Evolutionary conservation across 2,888 invertebrate species (phyloP), one percentile per base, ranked within the genome.

Genomic region (Cynaeus angustus): DNA sequence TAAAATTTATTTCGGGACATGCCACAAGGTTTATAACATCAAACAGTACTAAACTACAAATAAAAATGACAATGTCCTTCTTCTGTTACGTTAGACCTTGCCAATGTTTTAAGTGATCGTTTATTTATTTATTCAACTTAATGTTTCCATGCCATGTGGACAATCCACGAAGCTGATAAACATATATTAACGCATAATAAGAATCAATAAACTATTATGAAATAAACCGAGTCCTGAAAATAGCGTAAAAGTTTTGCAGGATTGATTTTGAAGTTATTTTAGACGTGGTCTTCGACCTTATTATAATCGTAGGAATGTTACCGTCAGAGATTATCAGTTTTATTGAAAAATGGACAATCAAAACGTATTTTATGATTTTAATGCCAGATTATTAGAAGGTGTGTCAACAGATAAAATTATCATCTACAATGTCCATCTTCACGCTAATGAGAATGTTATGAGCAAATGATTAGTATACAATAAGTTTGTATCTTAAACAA

Each of bases 101-200:
- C 28, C 28, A 28, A 6, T 33, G 33, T 33, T 33, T 33, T 37
- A 55, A 33, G 13, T 30, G 55, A 52, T 30, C 21, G 55, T 55
- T 55, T 55, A 38, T 55, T 55, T 55, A 38, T 55, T 55, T 55
- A 41, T 55, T 38, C 16, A 33, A 38, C 38, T 37, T 55, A 55
- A 41, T 55, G 55, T 55, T 53, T 53, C 33, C 33, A 33, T 33
- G 53, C 33, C 55, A 55, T 55, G 30, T 55, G 33, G 10, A 41
- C 41, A 41, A 13, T 2, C 14, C 21, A 55, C 33, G 33, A 55
- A 55, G 16, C 6, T 7, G 7, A 33, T 21, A 21, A 21, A 21
- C 21, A 21, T 21, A 4, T 21, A 21, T 1, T 21, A 21, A 1
- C 21, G 21, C 21, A 21, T 4, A 21, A 21, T 3, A 21, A 21